phyloP scores from a whole-genome alignment of 1,140 invertebrate genomes.

The Paracyclopina nana region DNA sequence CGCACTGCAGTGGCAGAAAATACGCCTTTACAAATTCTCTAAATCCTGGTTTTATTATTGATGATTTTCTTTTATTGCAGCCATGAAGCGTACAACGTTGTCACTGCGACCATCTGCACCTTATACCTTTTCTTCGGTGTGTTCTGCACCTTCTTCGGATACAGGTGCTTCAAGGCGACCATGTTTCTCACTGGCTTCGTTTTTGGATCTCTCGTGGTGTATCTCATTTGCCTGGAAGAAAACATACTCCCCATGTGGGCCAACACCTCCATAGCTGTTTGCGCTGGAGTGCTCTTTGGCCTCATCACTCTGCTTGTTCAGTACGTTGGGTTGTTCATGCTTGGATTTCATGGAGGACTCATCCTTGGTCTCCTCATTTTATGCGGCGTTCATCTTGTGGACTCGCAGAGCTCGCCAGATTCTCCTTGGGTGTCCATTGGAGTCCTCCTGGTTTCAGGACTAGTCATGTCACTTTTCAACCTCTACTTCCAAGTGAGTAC shows the following conservation, averaged over 20 bases:
- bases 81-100: no score
- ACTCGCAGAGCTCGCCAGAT: slow-evolving; percentile 30
- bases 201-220: slow-evolving; percentile 55
- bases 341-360: slow-evolving; percentile 54
- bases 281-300: slow-evolving; percentile 52
- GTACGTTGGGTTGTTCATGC: slow-evolving; percentile 59
- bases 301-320: slow-evolving; percentile 59
- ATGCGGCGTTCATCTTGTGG: slow-evolving; percentile 31
- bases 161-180: slow-evolving; percentile 67
- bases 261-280: background rate
- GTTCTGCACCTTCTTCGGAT: slow-evolving; percentile 47
- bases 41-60: no score
- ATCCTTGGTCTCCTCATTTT: slow-evolving; percentile 37
- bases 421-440: slow-evolving; percentile 45
- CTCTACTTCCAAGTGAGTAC: slow-evolving; percentile 39
- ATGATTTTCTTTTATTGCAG: no score
- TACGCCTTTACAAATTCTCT: no score
- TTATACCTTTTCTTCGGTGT: slow-evolving; percentile 40
- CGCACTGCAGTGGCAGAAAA: no score
- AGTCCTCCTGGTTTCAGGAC: slow-evolving; percentile 40
- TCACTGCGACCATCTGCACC: slow-evolving; percentile 32
- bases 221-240: slow-evolving; percentile 44
- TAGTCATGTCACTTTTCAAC: slow-evolving; percentile 46
- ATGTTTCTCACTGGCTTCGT: slow-evolving; percentile 73
- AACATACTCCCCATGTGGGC: background rate